These are phyloP conservation scores for Eristalis arbustorum DNA, from an alignment of 2,888 invertebrate genomes.

Conservation along the genomic window DNA sequence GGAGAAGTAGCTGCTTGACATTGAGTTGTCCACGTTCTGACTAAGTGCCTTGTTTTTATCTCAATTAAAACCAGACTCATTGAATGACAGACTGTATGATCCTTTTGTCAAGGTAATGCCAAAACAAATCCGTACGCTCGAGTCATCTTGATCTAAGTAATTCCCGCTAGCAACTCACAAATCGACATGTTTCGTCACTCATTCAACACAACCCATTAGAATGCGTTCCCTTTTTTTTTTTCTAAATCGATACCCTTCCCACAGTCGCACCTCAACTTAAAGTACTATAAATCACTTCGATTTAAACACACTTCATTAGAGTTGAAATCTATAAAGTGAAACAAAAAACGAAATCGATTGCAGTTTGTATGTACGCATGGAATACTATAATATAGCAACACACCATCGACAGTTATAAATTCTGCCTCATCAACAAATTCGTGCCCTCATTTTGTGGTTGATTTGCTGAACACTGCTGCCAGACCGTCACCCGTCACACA, in stretches of 20 bases:
- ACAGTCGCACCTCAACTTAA: constrained; percentile 40
- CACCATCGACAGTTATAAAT: constrained; percentile 65
- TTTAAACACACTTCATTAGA: constrained; percentile 49
- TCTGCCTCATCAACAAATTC: constrained; percentile 69
- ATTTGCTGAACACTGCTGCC: constrained; percentile 57
- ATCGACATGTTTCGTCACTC: no score
- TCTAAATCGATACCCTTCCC: constrained; percentile 43
- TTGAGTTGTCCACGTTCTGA: no score
- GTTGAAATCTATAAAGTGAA: constrained; percentile 53
- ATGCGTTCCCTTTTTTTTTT: neutral
- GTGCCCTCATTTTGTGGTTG: constrained; percentile 69
- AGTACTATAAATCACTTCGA: constrained; percentile 52
- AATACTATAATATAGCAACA: constrained; percentile 15
- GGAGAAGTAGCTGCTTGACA: no score
- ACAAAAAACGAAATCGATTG: constrained; percentile 57
- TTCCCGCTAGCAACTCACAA: no score
- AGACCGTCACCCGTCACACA: constrained; percentile 67
- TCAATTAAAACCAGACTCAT: no score
- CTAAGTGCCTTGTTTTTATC: no score
- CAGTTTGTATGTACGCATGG: neutral
- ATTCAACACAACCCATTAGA: neutral
- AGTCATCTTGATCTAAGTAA: no score
- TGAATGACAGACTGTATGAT: no score
- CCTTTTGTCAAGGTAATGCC: no score
- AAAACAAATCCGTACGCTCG: no score